Base-by-base conservation (phyloP, 2,888 invertebrate species). In the Erynnis tages region DNA sequence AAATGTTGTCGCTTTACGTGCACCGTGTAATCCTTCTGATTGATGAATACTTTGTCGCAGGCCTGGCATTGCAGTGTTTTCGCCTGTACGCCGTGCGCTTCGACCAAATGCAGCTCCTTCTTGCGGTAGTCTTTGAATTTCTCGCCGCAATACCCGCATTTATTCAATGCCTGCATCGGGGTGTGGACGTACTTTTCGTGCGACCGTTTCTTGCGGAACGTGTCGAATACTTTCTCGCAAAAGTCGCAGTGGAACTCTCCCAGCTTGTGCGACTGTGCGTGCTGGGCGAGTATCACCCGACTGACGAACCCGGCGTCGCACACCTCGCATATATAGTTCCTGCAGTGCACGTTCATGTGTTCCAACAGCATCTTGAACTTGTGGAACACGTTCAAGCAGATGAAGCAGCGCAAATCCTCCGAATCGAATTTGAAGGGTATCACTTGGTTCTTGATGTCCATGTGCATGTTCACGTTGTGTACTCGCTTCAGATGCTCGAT, bases 201-300 rank as follows among this genome's bases (percentile, higher is more conserved):
- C 0, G 82, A 76, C 35, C 79, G 79, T 54, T 83, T 73, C 54
- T 88, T 87, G 17, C 80, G 70, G 7, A 77, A 69, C 0, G 87
- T 88, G n/a, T 84, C 81, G 47, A 90, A 91, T 0, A 83, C 76
- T 65, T 90, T 91, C 0, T 81, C 68, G 54, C 91, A 91, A 4
- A 67, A 59, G 17, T 71, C 67, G 43, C 84, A 85, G 41, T 73
- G 69, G 56, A 79, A 82, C 0, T 69, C 66, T 0, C 81, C 82
- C 0, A 66, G 61, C 46, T 79, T 73, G 48, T 83, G 81, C 0
- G 69, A 73, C 32, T 75, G 70, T 0, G 67, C 67, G 53, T 84
- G 84, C 6, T 73, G 65, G 0, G 70, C 56, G 0, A 82, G 57
- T n/a, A 75, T 75, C 11, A 69, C 72, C 13, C 73, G 69, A 16